Base-by-base conservation (phyloP, 1,140 invertebrate species). In the Streblospio benedicti region DNA sequence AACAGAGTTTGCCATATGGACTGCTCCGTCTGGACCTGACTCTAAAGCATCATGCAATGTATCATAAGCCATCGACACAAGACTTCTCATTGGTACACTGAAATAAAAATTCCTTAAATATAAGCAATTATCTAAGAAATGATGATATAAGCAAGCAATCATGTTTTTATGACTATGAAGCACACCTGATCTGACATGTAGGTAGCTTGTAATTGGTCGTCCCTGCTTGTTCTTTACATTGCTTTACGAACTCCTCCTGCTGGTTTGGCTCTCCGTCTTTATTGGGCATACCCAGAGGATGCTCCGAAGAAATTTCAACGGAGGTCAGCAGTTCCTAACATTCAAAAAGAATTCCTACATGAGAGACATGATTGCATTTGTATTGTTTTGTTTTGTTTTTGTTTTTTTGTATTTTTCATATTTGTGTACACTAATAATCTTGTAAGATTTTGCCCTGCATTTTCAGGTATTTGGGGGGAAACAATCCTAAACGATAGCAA, bases 271-370 rank as follows among this genome's bases (percentile, higher is more conserved):
- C 59, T 47, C 61, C 62, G 51, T 65, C 59, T 14, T 25, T 2
- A 45, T 35, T 25, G 20, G 18, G 41, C 20, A 30, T 1, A 14
- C 60, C 55, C 5, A 64, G 3, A 14, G 53, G 57, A 52, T 38
- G 38, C 62, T 77, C 59, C 16, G 70, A 61, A 20, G 73, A 70
- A 35, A 81, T 71, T 62, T 82, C 82, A 61, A 85, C 82, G 53
- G 86, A 85, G 60, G 85, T 82, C 69, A 89, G 86, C 38, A 91
- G 76, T 75, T 91, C 87, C 70, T 87, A 85, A 59, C 84, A n/a
- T n/a, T n/a, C n/a, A n/a, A n/a, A n/a, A n/a, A n/a, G n/a, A n/a
- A n/a, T n/a, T n/a, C n/a, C n/a, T n/a, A n/a, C n/a, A n/a, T n/a
- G n/a, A n/a, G n/a, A n/a, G n/a, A n/a, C n/a, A n/a, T n/a, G n/a